Base-by-base conservation (phyloP, 1,140 invertebrate genomes). In the Hyles euphorbiae region DNA sequence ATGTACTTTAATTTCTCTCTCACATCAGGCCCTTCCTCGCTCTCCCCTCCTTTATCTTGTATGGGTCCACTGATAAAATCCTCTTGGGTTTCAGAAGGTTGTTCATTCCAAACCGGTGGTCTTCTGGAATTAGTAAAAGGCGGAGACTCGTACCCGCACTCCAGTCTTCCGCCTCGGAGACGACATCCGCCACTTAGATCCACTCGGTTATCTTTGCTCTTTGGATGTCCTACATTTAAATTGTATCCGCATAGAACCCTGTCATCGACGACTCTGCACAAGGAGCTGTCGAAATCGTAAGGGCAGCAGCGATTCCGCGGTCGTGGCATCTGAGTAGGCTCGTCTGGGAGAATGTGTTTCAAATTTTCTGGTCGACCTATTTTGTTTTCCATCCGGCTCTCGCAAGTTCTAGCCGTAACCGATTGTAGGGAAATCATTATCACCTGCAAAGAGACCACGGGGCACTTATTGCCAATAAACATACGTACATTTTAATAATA, bases 211-310 rank as follows among this genome's bases (percentile, higher is more conserved):
- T 72, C 58, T 6, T 63, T 55, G 34, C 54, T 65, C n/a, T 58
- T 12, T 34, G 67, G 70, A 3, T 34, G 56, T 0, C 76, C 76
- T 34, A 74, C 46, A 67, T 88, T 88, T 56, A 11, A 75, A 47
- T 88, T 74, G 54, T 74, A 86, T 2, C 85, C 85, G 59, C 85
- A 88, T 9, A 86, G 59, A 1, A 81, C 12, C 58, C 82, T 68
- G 48, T 88, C 81, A 34, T 76, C 78, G 3, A 88, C 68, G 5
- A 57, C 45, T 63, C 59, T 72, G 54, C 85, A 88, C 33, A 68
- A 33, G 53, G 58, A 75, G 32, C 74, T 63, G 55, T 88, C 72
- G 48, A 83, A 88, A 48, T 83, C 68, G 52, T 88, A 86, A 0
- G 81, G 81, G 57, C 83, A 83, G 63, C 83, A 86, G 2, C 71